Percentiles rank a stretch among this genome's conserved stretches.
These are phyloP conservation scores for Stigmatopora argus DNA, from an alignment of 2,113 vertebrate genomes.

Conservation along the genomic window DNA sequence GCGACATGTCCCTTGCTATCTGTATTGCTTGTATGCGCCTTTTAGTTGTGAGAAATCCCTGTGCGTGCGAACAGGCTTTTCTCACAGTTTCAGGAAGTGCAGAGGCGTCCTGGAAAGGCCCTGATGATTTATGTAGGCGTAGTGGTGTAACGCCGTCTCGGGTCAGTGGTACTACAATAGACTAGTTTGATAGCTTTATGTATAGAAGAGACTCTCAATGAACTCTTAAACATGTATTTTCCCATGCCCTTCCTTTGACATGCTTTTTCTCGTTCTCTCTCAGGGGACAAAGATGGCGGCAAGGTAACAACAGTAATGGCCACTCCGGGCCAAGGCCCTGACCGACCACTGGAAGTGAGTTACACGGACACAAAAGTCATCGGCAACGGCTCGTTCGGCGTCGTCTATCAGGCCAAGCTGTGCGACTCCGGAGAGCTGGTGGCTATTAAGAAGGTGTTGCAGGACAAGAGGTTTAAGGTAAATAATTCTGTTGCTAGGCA, in stretches of 20 bases:
- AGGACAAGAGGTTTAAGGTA: slow-evolving; percentile 99
- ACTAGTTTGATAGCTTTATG: neutral
- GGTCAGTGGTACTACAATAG: neutral
- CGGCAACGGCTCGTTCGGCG: slow-evolving; percentile 96
- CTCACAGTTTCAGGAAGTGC: slow-evolving; percentile 62
- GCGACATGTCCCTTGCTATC: neutral
- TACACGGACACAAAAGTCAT: slow-evolving; percentile 99
- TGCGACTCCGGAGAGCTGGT: slow-evolving; percentile 97
- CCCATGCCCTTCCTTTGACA: neutral
- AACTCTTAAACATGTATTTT: neutral
- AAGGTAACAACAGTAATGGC: slow-evolving; percentile 98
- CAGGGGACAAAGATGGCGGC: slow-evolving; percentile 97
- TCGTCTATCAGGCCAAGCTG: slow-evolving; percentile 98
- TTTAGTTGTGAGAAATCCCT: slow-evolving; percentile 18
- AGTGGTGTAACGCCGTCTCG: slow-evolving; percentile 19
- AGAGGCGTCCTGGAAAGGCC: slow-evolving; percentile 53
- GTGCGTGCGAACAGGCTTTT: slow-evolving; percentile 41
- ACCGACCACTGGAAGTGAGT: slow-evolving; percentile 97
- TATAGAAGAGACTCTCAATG: neutral
- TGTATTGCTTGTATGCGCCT: slow-evolving; percentile 14
- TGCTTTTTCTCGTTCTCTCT: slow-evolving; percentile 3
- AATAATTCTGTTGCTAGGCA: slow-evolving; percentile 16
- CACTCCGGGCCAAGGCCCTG: slow-evolving; percentile 94
- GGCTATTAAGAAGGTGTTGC: slow-evolving; percentile 98
- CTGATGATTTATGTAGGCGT: slow-evolving; percentile 52